Conservation (phyloP, 53 echinoderm and acorn worm genomes). For the Zoroaster sp. region DNA sequence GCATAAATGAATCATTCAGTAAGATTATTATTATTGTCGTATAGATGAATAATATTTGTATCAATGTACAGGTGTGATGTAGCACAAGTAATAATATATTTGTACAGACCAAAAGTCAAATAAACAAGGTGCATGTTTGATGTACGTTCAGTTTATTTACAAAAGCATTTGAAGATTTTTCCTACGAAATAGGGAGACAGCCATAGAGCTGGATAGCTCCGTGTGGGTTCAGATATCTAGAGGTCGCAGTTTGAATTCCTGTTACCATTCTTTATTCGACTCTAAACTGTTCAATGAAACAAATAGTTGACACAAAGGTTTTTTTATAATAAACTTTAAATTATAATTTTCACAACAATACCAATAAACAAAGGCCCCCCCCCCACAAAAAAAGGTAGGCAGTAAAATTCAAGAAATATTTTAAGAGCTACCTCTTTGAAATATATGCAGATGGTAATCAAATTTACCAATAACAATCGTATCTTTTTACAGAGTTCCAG, state of each 20-base stretch:
- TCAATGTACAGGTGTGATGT: constrained; percentile 1
- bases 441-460: no score
- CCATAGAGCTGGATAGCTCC: neutral
- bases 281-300: neutral
- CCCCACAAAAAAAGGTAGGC: neutral
- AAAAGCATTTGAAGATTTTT: no score
- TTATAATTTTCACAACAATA: neutral
- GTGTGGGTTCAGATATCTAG: neutral
- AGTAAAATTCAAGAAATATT: neutral
- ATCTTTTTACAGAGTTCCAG: no score
- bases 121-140: constrained; percentile 39
- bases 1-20: neutral
- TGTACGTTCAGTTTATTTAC: neutral
- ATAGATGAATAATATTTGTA: neutral
- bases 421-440: no score
- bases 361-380: neutral
- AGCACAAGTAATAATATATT: constrained; percentile 38
- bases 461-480: no score
- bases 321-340: no score
- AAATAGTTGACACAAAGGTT: neutral
- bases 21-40: neutral
- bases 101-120: constrained; percentile 9
- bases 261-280: no score
- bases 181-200: neutral
- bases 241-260: no score